Base-by-base conservation (phyloP, 2,113 vertebrate genomes). In the Nothocercus nigrocapillus region DNA sequence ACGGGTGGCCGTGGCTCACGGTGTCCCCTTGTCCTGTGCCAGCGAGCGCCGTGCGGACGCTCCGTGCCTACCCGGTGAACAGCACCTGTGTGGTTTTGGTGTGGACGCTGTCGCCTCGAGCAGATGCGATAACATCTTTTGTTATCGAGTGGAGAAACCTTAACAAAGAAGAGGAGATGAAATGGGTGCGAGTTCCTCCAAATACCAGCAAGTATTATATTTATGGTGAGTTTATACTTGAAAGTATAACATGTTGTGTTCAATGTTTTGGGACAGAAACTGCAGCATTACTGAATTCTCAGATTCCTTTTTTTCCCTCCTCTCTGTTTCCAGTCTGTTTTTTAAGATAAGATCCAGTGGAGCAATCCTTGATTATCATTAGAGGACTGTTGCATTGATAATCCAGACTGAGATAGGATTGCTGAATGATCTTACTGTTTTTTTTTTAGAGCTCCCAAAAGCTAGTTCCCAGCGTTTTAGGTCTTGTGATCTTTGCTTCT, bases 111-210 rank as follows among this genome's bases (percentile, higher is more conserved):
- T 68, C 85, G 8, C 96, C 98, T 68, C 89, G 94, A 18, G 87
- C 45, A 27, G 94, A 97, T 2, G 58, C 49, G 13, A 90, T 98
- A 7, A 96, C 95, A 15, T 98, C 97, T 93, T 98, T 99, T 91
- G 96, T 99, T 66, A 94, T 99, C 8, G 98, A 99, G 92, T 99
- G 99, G 99, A 98, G 85, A 79, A 97, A 97, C 79, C 97, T 98
- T 40, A 96, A 97, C 82, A 93, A 86, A 53, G 96, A 85, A 20
- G 96, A 86, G 32, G 96, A 96, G 79, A 40, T 98, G 28, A 98
- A 98, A 27, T 99, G 99, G 99, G 95, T 97, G 89, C 98, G 91
- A 90, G 97, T 99, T 25, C 98, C 98, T 49, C 95, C 98, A 36
- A 91, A 97, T 5, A 72, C 83, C 28, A 97, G 97, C 21, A 98